Evolutionary conservation across 2,797 vertebrate species (phyloP), one percentile per base, ranked within the genome.

Genomic region (Miichthys miiuy): DNA sequence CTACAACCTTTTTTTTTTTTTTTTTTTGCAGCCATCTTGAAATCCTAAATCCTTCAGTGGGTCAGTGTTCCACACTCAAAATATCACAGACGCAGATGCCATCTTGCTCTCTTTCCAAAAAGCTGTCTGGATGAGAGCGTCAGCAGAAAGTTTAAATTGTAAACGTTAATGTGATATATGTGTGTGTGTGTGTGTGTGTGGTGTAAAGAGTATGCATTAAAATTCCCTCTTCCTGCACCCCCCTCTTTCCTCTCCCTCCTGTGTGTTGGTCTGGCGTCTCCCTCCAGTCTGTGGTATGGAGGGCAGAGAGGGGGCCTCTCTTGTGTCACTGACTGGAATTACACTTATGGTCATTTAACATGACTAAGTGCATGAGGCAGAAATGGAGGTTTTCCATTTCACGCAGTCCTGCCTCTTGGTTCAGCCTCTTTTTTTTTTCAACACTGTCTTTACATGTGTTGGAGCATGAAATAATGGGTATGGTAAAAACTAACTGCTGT

Each of bases 201-300:
- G 52, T 25, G 62, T 75, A 65, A 77, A 63, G 56, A 68, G 61
- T 79, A 72, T 79, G 77, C 89, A 89, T 90, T 87, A 83, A 82
- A 91, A 88, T 85, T 85, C 85, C 82, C 71, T 78, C 57, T 75
- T 79, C 67, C 69, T 84, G 38, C 83, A 47, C 30, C 44, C 51
- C 80, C 54, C 75, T 30, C 60, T 44, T 12, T 44, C 52, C 65
- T 55, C 70, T 47, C 64, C 78, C 55, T 52, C 68, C 51, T 67
- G 51, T 71, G 77, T 57, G 73, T 61, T 75, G 68, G 74, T 75
- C 85, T 89, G 87, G 89, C 83, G 90, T 91, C 91, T 92, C 82
- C 83, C 84, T 79, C 3, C 83, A 82, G 90, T 91, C 89, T 93
- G 90, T 88, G 92, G 90, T 91, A 90, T 92, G 91, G 90, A 88